Evolutionary conservation across 2,113 vertebrate species (phyloP).

Genomic region (Salvelinus sp.): DNA sequence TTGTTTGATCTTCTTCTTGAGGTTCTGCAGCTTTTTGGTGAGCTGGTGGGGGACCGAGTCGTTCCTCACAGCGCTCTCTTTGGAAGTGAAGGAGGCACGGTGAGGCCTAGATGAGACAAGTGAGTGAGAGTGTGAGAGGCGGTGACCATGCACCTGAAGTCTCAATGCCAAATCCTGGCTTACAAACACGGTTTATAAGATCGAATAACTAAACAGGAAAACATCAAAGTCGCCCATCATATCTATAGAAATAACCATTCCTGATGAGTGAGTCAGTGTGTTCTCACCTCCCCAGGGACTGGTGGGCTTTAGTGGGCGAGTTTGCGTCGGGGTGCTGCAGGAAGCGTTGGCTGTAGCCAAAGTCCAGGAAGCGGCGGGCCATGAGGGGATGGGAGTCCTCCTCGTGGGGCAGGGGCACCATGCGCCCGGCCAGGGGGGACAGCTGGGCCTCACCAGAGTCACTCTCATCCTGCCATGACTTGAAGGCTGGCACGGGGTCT

Average conservation of each 20-base stretch:
- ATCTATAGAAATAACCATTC: not conserved
- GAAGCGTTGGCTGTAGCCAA: constrained; percentile 92
- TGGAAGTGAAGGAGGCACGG: constrained; percentile 88
- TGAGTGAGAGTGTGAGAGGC: not conserved
- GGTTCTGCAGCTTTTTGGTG: constrained; percentile 91
- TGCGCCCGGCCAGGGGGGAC: constrained; percentile 92
- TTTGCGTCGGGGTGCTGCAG: constrained; percentile 84
- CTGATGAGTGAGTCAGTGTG: not conserved
- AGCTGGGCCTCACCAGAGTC: constrained; percentile 94
- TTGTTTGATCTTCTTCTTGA: constrained; percentile 94
- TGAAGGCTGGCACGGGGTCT: constrained; percentile 94
- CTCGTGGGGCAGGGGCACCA: constrained; percentile 86
- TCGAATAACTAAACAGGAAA: not conserved
- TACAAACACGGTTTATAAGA: no score
- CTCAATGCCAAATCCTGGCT: no score
- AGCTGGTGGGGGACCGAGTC: constrained; percentile 86
- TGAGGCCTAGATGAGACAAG: constrained; percentile 77
- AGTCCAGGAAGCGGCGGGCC: constrained; percentile 90
- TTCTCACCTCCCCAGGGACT: constrained; percentile 81
- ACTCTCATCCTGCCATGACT: constrained; percentile 93
- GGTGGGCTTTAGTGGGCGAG: constrained; percentile 87
- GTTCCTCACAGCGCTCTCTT: constrained; percentile 89
- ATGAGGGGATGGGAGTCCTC: constrained; percentile 84
- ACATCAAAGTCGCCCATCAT: not conserved
- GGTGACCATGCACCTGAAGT: not conserved